A percentile compares a stretch with the other conserved stretches of the same genome.
Evolutionary conservation across 2,113 vertebrate genomes (phyloP).

Genomic region (Mirza zaza): DNA sequence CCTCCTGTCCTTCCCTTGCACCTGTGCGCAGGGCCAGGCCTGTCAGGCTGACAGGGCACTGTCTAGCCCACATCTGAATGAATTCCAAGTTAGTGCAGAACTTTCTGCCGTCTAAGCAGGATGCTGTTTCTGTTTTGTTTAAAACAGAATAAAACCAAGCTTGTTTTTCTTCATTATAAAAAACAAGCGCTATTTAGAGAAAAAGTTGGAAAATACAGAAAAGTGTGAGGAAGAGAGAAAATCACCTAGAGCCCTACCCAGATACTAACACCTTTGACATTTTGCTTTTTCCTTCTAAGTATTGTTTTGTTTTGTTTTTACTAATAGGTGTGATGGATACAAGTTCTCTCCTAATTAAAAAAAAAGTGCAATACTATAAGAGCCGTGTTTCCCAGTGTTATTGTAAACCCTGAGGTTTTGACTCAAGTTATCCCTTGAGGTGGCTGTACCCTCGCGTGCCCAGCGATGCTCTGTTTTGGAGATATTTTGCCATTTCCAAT

Average conservation of each 20-base stretch:
- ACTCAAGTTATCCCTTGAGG: fast-evolving
- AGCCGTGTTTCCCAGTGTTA: background rate
- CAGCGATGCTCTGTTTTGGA: background rate
- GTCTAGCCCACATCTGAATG: background rate
- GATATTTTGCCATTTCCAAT: background rate
- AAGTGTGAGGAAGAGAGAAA: conserved; percentile 13
- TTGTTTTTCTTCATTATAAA: conserved; percentile 4
- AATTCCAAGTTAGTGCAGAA: background rate
- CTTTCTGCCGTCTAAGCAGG: background rate
- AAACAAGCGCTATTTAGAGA: background rate
- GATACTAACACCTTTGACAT: background rate
- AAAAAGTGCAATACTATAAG: background rate
- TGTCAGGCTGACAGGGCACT: fast-evolving
- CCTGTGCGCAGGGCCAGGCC: background rate
- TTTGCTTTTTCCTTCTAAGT: background rate
- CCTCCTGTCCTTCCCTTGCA: background rate
- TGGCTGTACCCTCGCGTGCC: background rate
- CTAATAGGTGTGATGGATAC: background rate
- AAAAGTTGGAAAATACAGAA: conserved; percentile 1
- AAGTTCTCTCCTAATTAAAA: background rate
- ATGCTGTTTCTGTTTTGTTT: background rate
- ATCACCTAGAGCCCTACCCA: background rate
- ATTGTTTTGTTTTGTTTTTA: background rate
- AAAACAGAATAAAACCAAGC: background rate
- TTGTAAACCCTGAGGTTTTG: background rate